Evolutionary conservation across 1,140 invertebrate genomes (phyloP), one percentile per base, ranked within the genome.

Genomic region (Drosophila ercepeae): DNA sequence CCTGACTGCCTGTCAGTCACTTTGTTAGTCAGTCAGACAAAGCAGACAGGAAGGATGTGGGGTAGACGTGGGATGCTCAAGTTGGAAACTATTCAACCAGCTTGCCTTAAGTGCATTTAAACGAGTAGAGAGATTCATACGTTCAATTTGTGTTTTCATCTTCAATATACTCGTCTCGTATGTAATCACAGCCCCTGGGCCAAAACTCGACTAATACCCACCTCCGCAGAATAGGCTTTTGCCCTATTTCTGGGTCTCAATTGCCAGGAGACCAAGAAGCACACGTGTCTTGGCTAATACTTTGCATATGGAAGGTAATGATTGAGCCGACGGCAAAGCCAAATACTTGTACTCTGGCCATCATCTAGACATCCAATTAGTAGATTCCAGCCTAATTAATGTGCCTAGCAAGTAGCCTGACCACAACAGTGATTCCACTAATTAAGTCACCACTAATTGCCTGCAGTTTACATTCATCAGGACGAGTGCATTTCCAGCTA

Each of bases 341-440:
- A 13, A 27, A 46, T 32, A 34, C 25, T 39, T 49, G 21, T 1
- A 23, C 11, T 46, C 23, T 11, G 55, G 27, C 29, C 41, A 46
- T 27, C 59, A 53, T 46, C 54, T 9, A 51, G 54, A 71, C 46
- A 25, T 42, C 68, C 69, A 73, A 73, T 73, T 73, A 72, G 69
- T 34, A 49, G 57, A 63, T 67, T 67, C 53, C 64, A 16, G 16
- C 16, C 49, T 73, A 49, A 59, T 67, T 61, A 42, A 36, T 65
- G 64, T 51, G 63, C 54, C 53, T 46, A 46, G 14, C 21, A 16
- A 25, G 25, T 6, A 29, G n/a, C n/a, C 41, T 13, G 76, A 54
- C 57, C 64, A 44, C 49, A 61, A 54, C 42, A 48, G 46, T 65
- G 70, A 83, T 84, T 84, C 77, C 69, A 50, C 60, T 72, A 83